Conservation (phyloP, 2,888 invertebrate species). For the Microdon myrmicae region DNA sequence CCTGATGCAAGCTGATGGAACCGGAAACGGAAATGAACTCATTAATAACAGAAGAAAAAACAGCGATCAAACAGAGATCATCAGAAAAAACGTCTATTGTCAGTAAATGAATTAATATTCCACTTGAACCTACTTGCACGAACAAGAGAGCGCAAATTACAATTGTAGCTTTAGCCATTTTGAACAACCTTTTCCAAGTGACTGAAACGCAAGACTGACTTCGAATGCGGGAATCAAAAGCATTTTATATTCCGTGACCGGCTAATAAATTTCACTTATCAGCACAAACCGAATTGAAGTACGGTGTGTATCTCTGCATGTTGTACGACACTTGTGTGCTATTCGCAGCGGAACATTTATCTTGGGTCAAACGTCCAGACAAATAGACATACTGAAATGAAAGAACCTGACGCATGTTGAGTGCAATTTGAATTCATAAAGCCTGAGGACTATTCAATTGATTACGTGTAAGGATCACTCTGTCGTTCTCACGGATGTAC, state of each 20-base stretch:
- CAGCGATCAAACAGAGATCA: no score
- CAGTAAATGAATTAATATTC: neutral
- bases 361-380: no score
- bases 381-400: no score
- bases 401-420: no score
- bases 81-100: neutral
- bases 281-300: slow-evolving; percentile 25
- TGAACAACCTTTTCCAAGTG: slow-evolving; percentile 14
- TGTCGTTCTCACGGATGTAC: no score
- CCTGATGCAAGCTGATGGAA: slow-evolving; percentile 31
- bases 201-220: slow-evolving; percentile 43
- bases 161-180: slow-evolving; percentile 39
- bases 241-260: slow-evolving; percentile 40
- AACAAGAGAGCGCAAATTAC: slow-evolving; percentile 36
- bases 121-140: slow-evolving; percentile 29
- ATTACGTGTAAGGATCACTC: no score
- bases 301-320: slow-evolving; percentile 33
- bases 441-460: no score
- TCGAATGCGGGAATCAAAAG: slow-evolving; percentile 23
- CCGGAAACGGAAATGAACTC: slow-evolving; percentile 1
- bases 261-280: slow-evolving; percentile 45
- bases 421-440: no score
- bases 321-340: slow-evolving; percentile 22
- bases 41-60: slow-evolving; percentile 2
- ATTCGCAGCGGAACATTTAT: no score